Base-by-base conservation (phyloP, 2,113 vertebrate genomes). In the Notothenia coriiceps region DNA sequence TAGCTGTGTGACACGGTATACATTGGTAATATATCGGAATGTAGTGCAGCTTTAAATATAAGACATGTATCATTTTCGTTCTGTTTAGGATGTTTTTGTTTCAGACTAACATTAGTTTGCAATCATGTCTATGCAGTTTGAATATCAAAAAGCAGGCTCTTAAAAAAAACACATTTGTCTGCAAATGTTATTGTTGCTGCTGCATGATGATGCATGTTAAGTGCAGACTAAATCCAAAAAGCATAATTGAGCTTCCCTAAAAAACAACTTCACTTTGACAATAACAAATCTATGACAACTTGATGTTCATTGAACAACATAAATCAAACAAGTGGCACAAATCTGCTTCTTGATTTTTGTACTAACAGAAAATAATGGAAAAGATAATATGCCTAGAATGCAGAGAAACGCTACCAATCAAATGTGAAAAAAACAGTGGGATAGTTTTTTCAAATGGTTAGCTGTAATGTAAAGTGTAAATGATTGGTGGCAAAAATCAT, bases 71-170 rank as follows among this genome's bases (percentile, higher is more conserved):
- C 11, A 40, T 40, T 40, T 35, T 5, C 1, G 7, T 40, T 40
- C 7, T 7, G 35, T 40, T 40, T 40, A 40, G 35, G 35, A 40
- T 40, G 35, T 40, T 2, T 46, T 20, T 65, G 17, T 63, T 33
- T 2, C 40, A 43, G 11, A 5, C 40, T 4, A 12, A 33, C 25
- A 40, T n/a, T 55, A 25, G 29, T 55, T 79, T 60, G 52, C 18
- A 57, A 62, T 56, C 0, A 60, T 77, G 22, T 29, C 25, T 70
- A 10, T 50, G 18, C 0, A 0, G 43, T 20, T 46, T 29, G n/a
- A 33, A 77, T 67, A 76, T 50, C 29, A 80, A 84, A 20, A 44
- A 57, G 10, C 46, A 33, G 33, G 29, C 33, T 63, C 2, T 29
- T 44, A 6, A 64, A 64, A 2, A 40, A 67, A 55, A 49, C 43